A percentile compares a stretch with the other conserved stretches of the same genome.
phyloP scores from a whole-genome alignment of 2,113 vertebrate genomes.

The Phyllostomus hastatus region DNA sequence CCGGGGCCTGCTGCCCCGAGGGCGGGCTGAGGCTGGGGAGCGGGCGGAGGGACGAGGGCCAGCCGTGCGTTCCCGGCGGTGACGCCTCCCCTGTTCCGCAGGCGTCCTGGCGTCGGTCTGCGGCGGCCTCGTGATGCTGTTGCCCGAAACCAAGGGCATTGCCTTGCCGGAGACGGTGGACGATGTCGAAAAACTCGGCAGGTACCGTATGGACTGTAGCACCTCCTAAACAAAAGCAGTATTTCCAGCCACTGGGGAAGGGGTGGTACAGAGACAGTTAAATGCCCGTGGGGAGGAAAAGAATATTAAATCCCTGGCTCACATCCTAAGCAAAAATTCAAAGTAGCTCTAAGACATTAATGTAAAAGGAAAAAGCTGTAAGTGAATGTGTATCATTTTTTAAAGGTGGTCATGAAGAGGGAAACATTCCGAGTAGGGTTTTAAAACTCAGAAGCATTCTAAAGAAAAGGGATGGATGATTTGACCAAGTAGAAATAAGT shows the following conservation, averaged over 20 bases:
- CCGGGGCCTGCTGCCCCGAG: accelerated
- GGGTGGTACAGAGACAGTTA: not conserved
- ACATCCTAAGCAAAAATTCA: not conserved
- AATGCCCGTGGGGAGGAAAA: accelerated
- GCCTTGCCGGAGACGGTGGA: slow-evolving; percentile 93
- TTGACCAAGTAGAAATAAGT: not conserved
- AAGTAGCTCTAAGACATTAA: not conserved
- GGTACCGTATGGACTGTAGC: slow-evolving; percentile 70
- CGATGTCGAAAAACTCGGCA: slow-evolving; percentile 90
- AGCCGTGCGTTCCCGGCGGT: not conserved
- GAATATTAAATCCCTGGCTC: not conserved
- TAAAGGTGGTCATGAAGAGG: not conserved
- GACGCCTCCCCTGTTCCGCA: slow-evolving; percentile 35
- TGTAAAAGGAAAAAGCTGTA: not conserved
- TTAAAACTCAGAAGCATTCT: not conserved
- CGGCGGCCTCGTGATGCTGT: slow-evolving; percentile 88
- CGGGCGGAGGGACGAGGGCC: accelerated
- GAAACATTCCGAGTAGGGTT: not conserved
- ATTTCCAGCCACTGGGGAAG: not conserved
- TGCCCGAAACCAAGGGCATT: slow-evolving; percentile 94
- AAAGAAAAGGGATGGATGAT: not conserved
- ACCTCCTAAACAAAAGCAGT: not conserved
- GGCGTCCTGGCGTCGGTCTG: slow-evolving; percentile 88
- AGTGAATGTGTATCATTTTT: not conserved
- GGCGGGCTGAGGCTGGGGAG: no score